Percentiles rank a stretch among this genome's conserved stretches.
Evolutionary conservation across 2,113 vertebrate species (phyloP).

Genomic region (Malurus melanocephalus): DNA sequence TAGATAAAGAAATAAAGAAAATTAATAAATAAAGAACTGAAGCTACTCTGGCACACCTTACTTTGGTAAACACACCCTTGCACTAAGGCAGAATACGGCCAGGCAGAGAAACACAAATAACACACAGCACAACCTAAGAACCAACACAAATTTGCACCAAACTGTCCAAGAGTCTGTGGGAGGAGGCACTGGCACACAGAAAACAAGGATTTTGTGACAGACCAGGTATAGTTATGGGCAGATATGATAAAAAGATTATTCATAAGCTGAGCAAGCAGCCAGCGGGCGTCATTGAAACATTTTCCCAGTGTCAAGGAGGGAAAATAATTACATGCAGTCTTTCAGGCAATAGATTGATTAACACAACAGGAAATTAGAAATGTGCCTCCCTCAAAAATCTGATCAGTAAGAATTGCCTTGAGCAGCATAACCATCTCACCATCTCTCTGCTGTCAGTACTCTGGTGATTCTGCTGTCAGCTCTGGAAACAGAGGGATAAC

Average conservation of each 20-base stretch:
- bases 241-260: background rate
- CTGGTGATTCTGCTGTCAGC: background rate
- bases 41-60: too few relatives aligned
- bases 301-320: background rate
- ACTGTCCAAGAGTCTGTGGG: background rate
- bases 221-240: background rate
- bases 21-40: background rate
- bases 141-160: background rate
- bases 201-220: background rate
- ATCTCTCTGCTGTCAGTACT: background rate
- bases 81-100: too few relatives aligned
- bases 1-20: background rate
- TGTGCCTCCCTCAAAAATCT: background rate
- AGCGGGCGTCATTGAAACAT: background rate
- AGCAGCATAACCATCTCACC: background rate
- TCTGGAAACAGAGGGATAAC: background rate
- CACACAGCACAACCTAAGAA: too few relatives aligned
- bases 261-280: background rate
- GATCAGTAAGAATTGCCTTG: background rate
- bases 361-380: constrained; percentile 29
- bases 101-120: too few relatives aligned
- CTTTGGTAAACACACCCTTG: too few relatives aligned
- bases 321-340: background rate
- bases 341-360: constrained; percentile 18
- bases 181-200: background rate